Base-by-base conservation (phyloP, 2,888 invertebrate species). In the Ctenicera cuprea region DNA sequence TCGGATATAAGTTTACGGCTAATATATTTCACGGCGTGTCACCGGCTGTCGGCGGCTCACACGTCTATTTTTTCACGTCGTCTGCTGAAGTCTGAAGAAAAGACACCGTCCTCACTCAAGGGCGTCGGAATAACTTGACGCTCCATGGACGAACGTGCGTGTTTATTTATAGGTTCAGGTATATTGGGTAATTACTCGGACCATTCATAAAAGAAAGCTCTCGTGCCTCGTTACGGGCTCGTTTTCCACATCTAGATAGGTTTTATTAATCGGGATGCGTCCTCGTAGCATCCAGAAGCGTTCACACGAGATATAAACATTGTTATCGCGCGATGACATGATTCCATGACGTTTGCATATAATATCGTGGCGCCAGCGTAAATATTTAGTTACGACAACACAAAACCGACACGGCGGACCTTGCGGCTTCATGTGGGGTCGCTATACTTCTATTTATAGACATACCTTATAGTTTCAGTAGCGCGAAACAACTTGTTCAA, bases 21-120 rank as follows among this genome's bases (percentile, higher is more conserved):
- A 82, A 85, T 84, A 85, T 84, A 84, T 84, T 84, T 82, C 80
- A 80, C 78, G 78, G 76, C 76, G 80, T 83, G 84, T 84, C 84
- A 83, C 78, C 70, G 76, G 76, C 77, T 81, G 81, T 81, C 80
- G 79, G 77, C 80, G 77, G 72, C 78, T 79, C 77, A 68, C 78
- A 71, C 79, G 78, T 80, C 79, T 78, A 82, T 81, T 83, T 82
- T 83, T 82, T 82, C 80, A 77, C 80, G 77, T 80, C 79, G 80
- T 79, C 79, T 77, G 61, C 79, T 77, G 61, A 64, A 52, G 76
- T 64, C 73, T 71, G 75, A 63, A 59, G 63, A 71, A 73, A 71
- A 66, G 63, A 43, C 70, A 61, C 22, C 59, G 71, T 71, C 67
- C 71, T 71, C 70, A 78, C 79, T 82, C 81, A 82, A 81, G 81